Percentiles rank a stretch among this genome's conserved stretches.
phyloP scores from a whole-genome alignment of 2,113 vertebrate genomes.

The Prolemur simus region DNA sequence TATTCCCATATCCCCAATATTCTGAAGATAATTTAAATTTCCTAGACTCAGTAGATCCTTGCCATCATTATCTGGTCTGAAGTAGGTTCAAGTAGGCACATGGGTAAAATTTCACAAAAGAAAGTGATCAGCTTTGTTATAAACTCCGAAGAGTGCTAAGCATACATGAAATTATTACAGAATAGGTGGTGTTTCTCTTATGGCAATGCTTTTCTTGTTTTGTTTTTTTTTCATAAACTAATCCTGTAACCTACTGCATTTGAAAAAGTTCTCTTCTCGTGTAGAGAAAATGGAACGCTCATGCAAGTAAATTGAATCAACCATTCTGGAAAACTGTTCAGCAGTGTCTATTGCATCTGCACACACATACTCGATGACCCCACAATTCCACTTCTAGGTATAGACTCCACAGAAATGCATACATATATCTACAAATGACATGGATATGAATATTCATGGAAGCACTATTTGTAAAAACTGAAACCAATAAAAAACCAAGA shows the following conservation, averaged over 20 bases:
- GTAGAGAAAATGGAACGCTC: neutral
- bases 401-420: neutral
- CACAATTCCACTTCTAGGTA: slow-evolving; percentile 17
- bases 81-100: slow-evolving; percentile 60
- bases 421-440: neutral
- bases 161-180: slow-evolving; percentile 24
- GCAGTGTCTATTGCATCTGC: neutral
- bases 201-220: neutral
- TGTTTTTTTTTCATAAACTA: neutral
- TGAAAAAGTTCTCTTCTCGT: neutral
- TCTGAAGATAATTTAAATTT: slow-evolving; percentile 71
- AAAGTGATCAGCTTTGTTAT: slow-evolving; percentile 45
- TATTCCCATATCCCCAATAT: slow-evolving; percentile 65
- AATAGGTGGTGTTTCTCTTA: slow-evolving; percentile 8
- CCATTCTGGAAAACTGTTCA: neutral
- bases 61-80: slow-evolving; percentile 49
- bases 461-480: neutral
- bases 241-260: neutral
- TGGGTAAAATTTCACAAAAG: slow-evolving; percentile 63
- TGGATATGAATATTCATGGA: neutral
- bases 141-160: slow-evolving; percentile 29
- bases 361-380: neutral
- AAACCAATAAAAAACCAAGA: neutral
- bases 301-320: neutral
- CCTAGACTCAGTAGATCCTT: slow-evolving; percentile 66